Base-by-base conservation (phyloP, 1,140 invertebrate species). In the Himalopsyche phryganea region DNA sequence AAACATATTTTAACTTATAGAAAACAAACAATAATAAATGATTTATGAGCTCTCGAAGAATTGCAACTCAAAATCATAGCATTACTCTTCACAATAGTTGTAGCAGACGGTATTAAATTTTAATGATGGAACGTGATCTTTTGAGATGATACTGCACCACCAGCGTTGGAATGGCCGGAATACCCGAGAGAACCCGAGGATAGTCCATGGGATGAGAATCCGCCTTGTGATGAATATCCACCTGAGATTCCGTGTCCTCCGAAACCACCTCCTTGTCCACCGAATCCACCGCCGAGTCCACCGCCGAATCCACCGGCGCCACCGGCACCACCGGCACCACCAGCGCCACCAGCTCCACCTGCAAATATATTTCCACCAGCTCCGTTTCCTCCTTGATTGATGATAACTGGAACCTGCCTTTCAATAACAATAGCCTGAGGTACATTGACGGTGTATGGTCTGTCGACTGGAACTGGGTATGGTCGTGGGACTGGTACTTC, bases 371-470 rank as follows among this genome's bases (percentile, higher is more conserved):
- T n/a, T 19, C 45, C 41, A 58, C 32, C 44, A 47, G 32, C 33
- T 9, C 45, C 46, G 28, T 15, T 48, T 10, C 38, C 46, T 48
- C 58, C 56, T 19, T 63, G 61, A 28, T 63, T 61, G 35, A 66
- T 50, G 38, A 55, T 53, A 0, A 66, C 63, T 11, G 66, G 65
- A 41, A 67, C 66, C 48, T 63, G 61, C 18, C 60, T 67, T 50
- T 67, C 58, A 6, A 67, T 58, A 33, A 63, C 58, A 50, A 65
- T 61, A 2, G 56, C 36, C 33, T 42, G 61, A 6, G 58, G 55
- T 1, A 67, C 64, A 17, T 52, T 42, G 4, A 79, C 76, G 1
- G 76, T 72, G 44, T 78, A 78, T 32, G 69, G 65, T 36, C 69
- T 69, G 56, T 67, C 66, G 6, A 73, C 69, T 33, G 69, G 66